Evolutionary conservation across 2,113 vertebrate species (phyloP).

Genomic region (Ameiurus melas): DNA sequence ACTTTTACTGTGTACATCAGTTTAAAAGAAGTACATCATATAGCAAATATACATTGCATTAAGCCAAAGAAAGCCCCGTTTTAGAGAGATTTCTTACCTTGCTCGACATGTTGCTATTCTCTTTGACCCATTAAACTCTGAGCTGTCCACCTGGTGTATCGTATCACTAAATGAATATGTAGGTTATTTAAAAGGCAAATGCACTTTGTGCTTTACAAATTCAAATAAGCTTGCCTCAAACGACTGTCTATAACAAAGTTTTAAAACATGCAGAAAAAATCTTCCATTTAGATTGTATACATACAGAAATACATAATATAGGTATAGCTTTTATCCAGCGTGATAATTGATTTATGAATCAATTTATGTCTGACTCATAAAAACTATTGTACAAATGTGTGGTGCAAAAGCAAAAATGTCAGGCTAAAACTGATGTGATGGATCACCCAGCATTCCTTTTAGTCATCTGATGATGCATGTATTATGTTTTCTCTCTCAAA

Average conservation of each 20-base stretch:
- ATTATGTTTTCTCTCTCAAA: too few relatives aligned
- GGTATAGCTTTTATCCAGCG: neutral
- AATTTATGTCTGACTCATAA: neutral
- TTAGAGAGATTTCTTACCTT: too few relatives aligned
- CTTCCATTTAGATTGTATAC: neutral
- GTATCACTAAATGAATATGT: neutral
- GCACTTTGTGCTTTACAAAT: neutral
- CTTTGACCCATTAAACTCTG: neutral
- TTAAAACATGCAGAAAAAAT: neutral
- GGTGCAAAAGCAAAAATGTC: too few relatives aligned
- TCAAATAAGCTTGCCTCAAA: neutral
- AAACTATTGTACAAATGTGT: neutral
- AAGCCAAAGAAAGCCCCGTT: too few relatives aligned
- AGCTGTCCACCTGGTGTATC: neutral
- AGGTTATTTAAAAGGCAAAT: slow-evolving; percentile 14
- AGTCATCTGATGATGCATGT: too few relatives aligned
- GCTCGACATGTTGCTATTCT: too few relatives aligned
- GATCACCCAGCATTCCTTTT: too few relatives aligned
- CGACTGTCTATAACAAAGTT: neutral
- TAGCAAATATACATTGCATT: too few relatives aligned
- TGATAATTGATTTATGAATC: neutral
- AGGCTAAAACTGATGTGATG: too few relatives aligned
- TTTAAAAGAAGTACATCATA: too few relatives aligned
- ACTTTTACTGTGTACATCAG: too few relatives aligned
- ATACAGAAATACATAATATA: neutral